Conservation (phyloP, 2,113 vertebrate species). For the Irena cyanogastra region DNA sequence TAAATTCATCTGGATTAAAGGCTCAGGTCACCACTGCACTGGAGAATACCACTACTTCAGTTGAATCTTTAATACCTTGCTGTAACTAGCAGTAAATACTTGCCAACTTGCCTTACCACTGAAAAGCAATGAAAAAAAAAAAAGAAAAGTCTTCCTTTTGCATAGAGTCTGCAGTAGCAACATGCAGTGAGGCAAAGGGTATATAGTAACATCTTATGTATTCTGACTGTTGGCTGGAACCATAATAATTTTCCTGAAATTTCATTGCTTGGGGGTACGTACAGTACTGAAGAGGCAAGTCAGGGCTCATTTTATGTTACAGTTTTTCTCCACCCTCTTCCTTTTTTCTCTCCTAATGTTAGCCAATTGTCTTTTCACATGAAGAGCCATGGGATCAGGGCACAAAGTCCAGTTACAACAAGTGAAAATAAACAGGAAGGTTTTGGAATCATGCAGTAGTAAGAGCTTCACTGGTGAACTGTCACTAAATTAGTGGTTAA, state of each 20-base stretch:
- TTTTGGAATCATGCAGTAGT: not conserved
- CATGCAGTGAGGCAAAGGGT: not conserved
- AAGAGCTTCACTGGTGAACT: not conserved
- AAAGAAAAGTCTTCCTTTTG: not conserved
- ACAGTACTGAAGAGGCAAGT: not conserved
- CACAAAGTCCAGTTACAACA: not conserved
- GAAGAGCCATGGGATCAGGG: not conserved
- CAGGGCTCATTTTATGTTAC: not conserved
- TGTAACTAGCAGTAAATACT: constrained; percentile 15
- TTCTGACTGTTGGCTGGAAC: constrained; percentile 12
- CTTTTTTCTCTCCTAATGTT: not conserved
- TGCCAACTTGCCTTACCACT: not conserved
- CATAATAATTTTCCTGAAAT: not conserved
- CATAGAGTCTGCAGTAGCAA: not conserved
- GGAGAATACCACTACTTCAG: not conserved
- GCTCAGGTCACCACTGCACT: not conserved
- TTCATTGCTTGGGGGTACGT: not conserved
- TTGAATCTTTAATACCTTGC: constrained; percentile 33
- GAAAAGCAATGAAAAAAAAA: not conserved
- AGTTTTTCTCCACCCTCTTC: not conserved
- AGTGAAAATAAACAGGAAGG: not conserved
- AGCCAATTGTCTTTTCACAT: constrained; percentile 6
- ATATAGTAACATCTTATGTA: not conserved
- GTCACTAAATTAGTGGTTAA: not conserved
- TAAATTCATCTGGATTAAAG: constrained; percentile 60